phyloP scores from a whole-genome alignment of 2,888 invertebrate genomes.

The Phrixothrix hirtus region DNA sequence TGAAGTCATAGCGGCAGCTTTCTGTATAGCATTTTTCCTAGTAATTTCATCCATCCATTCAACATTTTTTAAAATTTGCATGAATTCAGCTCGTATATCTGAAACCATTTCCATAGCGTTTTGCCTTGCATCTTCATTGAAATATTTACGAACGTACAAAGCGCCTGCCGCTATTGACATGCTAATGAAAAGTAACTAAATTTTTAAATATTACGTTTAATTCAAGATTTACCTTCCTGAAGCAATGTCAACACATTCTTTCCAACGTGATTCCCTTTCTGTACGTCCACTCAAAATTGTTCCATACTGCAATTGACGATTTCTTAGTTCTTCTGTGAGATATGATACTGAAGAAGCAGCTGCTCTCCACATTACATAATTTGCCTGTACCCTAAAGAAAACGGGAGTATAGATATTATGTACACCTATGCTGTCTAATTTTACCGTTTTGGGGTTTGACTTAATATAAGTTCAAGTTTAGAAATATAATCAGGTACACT shows the following conservation, averaged over 20 bases:
- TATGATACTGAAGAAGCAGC: conserved; percentile 81
- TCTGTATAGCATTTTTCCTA: conserved; percentile 73
- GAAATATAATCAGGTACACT: conserved; percentile 81
- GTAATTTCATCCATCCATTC: conserved; percentile 94
- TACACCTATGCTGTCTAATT: too few species aligned
- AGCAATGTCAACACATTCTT: conserved; percentile 84
- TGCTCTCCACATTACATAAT: conserved; percentile 92
- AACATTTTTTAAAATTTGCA: conserved; percentile 74
- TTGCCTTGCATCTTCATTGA: conserved; percentile 81
- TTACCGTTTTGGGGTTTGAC: conserved; percentile 60
- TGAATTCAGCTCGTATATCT: conserved; percentile 81
- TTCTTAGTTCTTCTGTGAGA: conserved; percentile 75
- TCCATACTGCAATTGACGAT: conserved; percentile 78
- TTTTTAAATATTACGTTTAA: neutral
- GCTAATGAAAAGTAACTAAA: conserved; percentile 52
- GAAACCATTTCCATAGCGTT: conserved; percentile 86
- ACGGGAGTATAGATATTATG: too few species aligned
- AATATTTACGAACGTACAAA: conserved; percentile 84
- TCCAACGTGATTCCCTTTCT: conserved; percentile 87
- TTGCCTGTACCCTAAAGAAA: conserved; percentile 70
- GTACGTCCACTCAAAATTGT: conserved; percentile 82
- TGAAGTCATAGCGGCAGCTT: conserved; percentile 80
- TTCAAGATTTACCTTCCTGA: conserved; percentile 66
- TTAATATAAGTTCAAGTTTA: conserved; percentile 67
- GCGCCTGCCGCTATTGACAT: conserved; percentile 79